Conservation (phyloP, 2,888 invertebrate species). For the Smittia aterrima region DNA sequence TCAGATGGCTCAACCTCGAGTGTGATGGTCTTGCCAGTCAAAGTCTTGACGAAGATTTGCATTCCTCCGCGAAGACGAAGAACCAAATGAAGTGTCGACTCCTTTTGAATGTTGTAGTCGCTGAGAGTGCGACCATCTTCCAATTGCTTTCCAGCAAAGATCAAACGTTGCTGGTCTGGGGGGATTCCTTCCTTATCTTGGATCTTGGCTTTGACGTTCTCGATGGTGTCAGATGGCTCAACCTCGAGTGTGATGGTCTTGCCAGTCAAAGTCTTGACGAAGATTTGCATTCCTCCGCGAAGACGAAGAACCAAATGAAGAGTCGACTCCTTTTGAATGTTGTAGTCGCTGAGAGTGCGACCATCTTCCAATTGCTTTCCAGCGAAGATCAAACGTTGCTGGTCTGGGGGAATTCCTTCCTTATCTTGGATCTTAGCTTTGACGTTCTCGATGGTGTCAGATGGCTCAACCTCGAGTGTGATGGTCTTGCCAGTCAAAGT, state of each 20-base stretch:
- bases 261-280: slow-evolving; percentile 8
- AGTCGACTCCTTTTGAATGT: slow-evolving; percentile 7
- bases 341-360: slow-evolving; percentile 18
- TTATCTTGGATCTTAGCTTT: slow-evolving; percentile 17
- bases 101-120: slow-evolving; percentile 16
- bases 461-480: slow-evolving; percentile 2
- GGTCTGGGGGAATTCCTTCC: slow-evolving; percentile 13
- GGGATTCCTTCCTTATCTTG: slow-evolving; percentile 18
- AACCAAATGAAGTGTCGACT: slow-evolving; percentile 12
- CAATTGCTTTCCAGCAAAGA: slow-evolving; percentile 5
- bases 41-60: slow-evolving; percentile 12
- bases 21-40: slow-evolving; percentile 17
- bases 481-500: slow-evolving; percentile 15
- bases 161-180: slow-evolving; percentile 16
- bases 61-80: slow-evolving; percentile 11
- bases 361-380: slow-evolving; percentile 9
- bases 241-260: slow-evolving; percentile 11
- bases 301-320: slow-evolving; percentile 19
- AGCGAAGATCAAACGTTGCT: slow-evolving; percentile 21
- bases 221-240: slow-evolving; percentile 17
- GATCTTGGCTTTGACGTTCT: slow-evolving; percentile 13
- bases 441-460: slow-evolving; percentile 13
- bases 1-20: slow-evolving; percentile 8
- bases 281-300: slow-evolving; percentile 14
- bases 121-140: slow-evolving; percentile 20